Conservation (phyloP, 64 coral and sea anemone species). For the Catalaphyllia jardinei region DNA sequence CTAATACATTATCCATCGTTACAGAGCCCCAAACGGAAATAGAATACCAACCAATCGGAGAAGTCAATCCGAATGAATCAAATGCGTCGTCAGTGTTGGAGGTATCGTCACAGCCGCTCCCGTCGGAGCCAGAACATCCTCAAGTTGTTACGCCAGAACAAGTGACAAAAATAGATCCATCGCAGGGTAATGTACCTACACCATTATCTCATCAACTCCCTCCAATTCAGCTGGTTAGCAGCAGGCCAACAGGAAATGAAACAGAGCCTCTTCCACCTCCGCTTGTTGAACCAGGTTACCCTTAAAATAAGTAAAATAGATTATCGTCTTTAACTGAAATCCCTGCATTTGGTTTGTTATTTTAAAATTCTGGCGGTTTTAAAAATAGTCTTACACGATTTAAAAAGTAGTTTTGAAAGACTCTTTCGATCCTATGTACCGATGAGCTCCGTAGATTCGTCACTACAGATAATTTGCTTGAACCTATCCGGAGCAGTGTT, state of each 20-base stretch:
- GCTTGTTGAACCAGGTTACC: background rate
- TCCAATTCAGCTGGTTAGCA: background rate
- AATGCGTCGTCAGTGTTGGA: background rate
- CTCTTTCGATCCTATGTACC: too few species aligned
- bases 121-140: background rate
- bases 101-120: constrained; percentile 3
- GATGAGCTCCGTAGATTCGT: too few species aligned
- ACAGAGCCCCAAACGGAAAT: constrained; percentile 11
- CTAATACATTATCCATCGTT: background rate
- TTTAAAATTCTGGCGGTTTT: too few species aligned
- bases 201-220: background rate
- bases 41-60: constrained; percentile 21
- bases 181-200: background rate
- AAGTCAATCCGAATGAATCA: background rate
- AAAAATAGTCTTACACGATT: too few species aligned
- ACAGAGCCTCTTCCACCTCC: background rate
- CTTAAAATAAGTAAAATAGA: too few species aligned
- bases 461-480: too few species aligned
- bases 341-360: too few species aligned
- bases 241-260: background rate
- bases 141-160: constrained; percentile 18
- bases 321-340: too few species aligned
- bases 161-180: background rate
- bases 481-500: too few species aligned
- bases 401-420: too few species aligned